These are phyloP conservation scores for Sebastiscus albofasciatus DNA, from an alignment of 2,797 vertebrate species.

Conservation along the genomic window DNA sequence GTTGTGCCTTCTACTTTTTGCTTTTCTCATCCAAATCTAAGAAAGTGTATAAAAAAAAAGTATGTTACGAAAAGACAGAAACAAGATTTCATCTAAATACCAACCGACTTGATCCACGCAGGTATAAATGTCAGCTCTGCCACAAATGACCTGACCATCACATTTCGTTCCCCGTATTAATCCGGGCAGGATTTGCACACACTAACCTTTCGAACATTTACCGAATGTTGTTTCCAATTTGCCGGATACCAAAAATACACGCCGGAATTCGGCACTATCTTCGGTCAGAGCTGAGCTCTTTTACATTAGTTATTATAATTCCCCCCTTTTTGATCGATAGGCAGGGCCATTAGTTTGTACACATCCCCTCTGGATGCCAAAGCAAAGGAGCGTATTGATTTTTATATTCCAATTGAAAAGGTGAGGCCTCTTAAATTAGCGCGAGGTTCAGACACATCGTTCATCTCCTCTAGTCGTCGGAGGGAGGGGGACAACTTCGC, in stretches of 20 bases:
- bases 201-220: slow-evolving; percentile 59
- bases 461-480: slow-evolving; percentile 27
- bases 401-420: slow-evolving; percentile 74
- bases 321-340: slow-evolving; percentile 69
- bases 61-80: neutral
- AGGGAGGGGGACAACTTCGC: slow-evolving; percentile 5
- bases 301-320: slow-evolving; percentile 77
- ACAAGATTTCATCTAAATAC: slow-evolving; percentile 13
- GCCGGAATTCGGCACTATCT: slow-evolving; percentile 39
- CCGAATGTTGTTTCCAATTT: slow-evolving; percentile 55
- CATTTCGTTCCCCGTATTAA: slow-evolving; percentile 20
- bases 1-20: slow-evolving; percentile 9
- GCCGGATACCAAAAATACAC: slow-evolving; percentile 60
- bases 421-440: slow-evolving; percentile 73
- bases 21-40: neutral
- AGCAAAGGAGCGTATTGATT: slow-evolving; percentile 68
- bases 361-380: slow-evolving; percentile 41
- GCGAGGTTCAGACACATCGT: slow-evolving; percentile 25
- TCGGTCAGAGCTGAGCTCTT: slow-evolving; percentile 54
- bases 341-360: slow-evolving; percentile 57
- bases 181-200: slow-evolving; percentile 33
- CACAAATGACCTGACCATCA: slow-evolving; percentile 15
- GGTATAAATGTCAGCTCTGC: slow-evolving; percentile 53
- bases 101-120: slow-evolving; percentile 2
- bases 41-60: neutral